Evolutionary conservation across 1,140 invertebrate species (phyloP).

Genomic region (Brachionus sp.): DNA sequence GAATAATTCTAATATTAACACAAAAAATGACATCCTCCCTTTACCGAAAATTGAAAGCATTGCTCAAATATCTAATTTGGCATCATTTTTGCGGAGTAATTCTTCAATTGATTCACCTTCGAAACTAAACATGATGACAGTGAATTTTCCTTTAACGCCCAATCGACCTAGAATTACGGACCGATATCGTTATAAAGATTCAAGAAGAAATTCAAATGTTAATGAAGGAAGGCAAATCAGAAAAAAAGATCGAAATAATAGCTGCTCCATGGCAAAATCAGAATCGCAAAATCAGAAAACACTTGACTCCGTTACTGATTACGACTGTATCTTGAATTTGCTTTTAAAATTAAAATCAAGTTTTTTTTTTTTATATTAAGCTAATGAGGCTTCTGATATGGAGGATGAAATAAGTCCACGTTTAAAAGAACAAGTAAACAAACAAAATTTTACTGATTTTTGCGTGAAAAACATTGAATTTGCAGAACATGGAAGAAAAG

Average conservation of each 20-base stretch:
- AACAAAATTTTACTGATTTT: conserved; percentile 72
- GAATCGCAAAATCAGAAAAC: background rate
- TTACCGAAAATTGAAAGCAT: background rate
- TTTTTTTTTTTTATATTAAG: conserved; percentile 16
- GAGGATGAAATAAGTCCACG: conserved; percentile 44
- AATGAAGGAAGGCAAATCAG: background rate
- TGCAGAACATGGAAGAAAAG: conserved; percentile 83
- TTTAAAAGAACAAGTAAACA: conserved; percentile 27
- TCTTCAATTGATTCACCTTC: background rate
- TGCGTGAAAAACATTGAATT: conserved; percentile 86
- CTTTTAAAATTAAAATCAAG: background rate
- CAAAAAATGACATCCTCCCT: background rate
- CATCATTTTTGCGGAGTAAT: background rate
- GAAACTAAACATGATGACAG: background rate
- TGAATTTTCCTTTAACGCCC: background rate
- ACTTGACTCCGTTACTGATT: background rate
- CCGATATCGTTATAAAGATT: background rate
- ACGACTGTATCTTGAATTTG: background rate
- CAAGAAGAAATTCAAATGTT: background rate
- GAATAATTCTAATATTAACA: background rate
- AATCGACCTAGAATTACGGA: background rate
- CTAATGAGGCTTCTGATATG: background rate
- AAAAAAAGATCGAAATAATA: background rate
- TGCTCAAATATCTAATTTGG: background rate
- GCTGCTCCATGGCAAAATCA: background rate